Evolutionary conservation across 1,140 invertebrate genomes (phyloP).

Genomic region (Macrobrachium nipponense): DNA sequence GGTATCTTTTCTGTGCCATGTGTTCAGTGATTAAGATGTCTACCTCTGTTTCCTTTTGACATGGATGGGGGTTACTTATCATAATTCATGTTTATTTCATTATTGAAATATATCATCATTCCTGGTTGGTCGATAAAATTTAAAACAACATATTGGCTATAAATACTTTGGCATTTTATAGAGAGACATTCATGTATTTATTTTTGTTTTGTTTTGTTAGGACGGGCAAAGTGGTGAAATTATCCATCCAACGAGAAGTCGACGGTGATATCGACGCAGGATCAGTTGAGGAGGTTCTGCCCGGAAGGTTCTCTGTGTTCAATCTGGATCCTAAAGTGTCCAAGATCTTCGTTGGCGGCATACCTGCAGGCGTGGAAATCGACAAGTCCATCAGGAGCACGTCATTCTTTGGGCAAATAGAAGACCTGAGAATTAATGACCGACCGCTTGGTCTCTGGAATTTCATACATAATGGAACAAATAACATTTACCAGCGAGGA

Average conservation of each 20-base stretch:
- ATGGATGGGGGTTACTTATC: no score
- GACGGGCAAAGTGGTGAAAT: constrained; percentile 83
- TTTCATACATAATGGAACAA: constrained; percentile 78
- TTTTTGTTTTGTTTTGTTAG: constrained; percentile 68
- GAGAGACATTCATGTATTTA: not conserved
- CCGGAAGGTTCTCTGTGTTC: constrained; percentile 82
- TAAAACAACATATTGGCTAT: not conserved
- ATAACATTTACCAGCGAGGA: constrained; percentile 76
- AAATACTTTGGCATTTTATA: not conserved
- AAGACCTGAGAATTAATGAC: constrained; percentile 90
- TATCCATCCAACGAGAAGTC: constrained; percentile 82
- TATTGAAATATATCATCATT: no score
- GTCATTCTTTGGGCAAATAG: constrained; percentile 89
- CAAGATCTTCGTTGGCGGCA: constrained; percentile 55
- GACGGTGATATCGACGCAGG: constrained; percentile 74
- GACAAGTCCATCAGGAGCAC: constrained; percentile 74
- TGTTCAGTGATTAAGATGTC: no score
- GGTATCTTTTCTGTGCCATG: no score
- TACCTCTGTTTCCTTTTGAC: no score
- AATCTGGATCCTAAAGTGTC: constrained; percentile 80
- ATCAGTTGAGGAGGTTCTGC: constrained; percentile 74
- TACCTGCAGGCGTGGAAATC: constrained; percentile 63
- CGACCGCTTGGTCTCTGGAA: constrained; percentile 95
- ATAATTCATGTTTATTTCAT: no score
- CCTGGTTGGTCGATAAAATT: not conserved